Base-by-base conservation (phyloP, 2,113 vertebrate species). In the Heptranchias perlo region DNA sequence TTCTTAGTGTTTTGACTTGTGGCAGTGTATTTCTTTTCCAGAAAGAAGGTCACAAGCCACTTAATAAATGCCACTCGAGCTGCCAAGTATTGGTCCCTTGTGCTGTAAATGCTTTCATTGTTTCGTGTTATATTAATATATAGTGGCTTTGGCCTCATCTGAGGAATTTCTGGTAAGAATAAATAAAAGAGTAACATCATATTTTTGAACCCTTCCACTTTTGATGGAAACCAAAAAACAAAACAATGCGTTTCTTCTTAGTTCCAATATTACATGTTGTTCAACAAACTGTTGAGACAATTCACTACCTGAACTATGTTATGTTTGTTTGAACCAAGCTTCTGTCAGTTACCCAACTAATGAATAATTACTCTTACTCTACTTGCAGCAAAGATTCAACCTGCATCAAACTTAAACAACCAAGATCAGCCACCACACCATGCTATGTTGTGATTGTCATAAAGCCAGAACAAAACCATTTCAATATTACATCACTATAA, bases 1-100 rank as follows among this genome's bases (percentile, higher is more conserved):
- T 99, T 99, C 98, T 98, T 99, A 96, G 98, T 97, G 97, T 96
- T 98, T 96, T 98, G 98, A 96, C 97, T 96, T 97, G 98, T 96
- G 97, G 98, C 97, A 97, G 99, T 97, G 73, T 99, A 99, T 97
- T 99, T 99, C 97, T 99, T 99, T 97, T 99, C 99, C 97, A 99
- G 98, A 98, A 99, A 99, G 98, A 99, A 99, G 96, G 98, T 99
- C 97, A 99, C 99, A 58, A 99, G 98, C 99, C 99, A 99, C 96
- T 98, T 99, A 98, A 99, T 99, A 96, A 99, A 99, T 97, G 98
- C 98, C 96, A 99, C 99, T 44, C 99, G 98, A 96, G 99, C 99
- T 96, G 98, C 98, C 98, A 99, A 98, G 96, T 98, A 99, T 49
- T 99, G 99, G 96, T 99, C 99, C 97, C 99, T 98, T 25, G 99